Conservation (phyloP, 2,888 invertebrate genomes). For the Hermaeophaga mercurialis region DNA sequence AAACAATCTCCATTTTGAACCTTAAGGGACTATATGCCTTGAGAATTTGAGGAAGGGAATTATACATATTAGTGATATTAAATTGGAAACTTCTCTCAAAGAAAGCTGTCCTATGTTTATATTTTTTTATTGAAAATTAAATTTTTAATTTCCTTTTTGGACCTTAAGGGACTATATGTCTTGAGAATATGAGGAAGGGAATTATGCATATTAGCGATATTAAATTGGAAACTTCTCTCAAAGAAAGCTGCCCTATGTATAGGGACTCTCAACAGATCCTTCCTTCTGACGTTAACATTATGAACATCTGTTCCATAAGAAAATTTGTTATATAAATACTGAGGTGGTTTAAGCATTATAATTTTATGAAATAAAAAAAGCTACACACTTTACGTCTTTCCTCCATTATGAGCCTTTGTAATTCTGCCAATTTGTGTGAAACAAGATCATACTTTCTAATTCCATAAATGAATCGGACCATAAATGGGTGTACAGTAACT, state of each 20-base stretch:
- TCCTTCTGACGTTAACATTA: constrained; percentile 5
- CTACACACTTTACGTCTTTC: not conserved
- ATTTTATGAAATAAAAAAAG: constrained; percentile 4
- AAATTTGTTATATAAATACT: not conserved
- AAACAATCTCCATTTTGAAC: too few relatives aligned
- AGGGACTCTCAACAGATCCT: not conserved
- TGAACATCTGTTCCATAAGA: constrained; percentile 10
- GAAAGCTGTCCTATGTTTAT: constrained; percentile 3
- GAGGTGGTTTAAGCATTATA: not conserved
- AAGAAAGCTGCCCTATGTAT: constrained; percentile 4
- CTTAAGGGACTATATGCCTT: too few relatives aligned
- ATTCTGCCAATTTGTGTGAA: constrained; percentile 9
- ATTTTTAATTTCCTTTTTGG: too few relatives aligned
- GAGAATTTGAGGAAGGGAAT: too few relatives aligned
- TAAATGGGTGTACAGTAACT: too few relatives aligned
- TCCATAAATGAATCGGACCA: constrained; percentile 9
- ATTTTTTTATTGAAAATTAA: too few relatives aligned
- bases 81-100: constrained; percentile 10
- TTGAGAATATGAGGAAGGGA: too few relatives aligned
- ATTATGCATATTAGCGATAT: too few relatives aligned
- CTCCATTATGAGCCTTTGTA: not conserved
- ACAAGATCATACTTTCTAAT: constrained; percentile 10
- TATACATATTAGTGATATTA: too few relatives aligned
- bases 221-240: constrained; percentile 11
- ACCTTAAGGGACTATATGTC: too few relatives aligned